Base-by-base conservation (phyloP, 2,797 vertebrate genomes). In the Chelonia mydas region DNA sequence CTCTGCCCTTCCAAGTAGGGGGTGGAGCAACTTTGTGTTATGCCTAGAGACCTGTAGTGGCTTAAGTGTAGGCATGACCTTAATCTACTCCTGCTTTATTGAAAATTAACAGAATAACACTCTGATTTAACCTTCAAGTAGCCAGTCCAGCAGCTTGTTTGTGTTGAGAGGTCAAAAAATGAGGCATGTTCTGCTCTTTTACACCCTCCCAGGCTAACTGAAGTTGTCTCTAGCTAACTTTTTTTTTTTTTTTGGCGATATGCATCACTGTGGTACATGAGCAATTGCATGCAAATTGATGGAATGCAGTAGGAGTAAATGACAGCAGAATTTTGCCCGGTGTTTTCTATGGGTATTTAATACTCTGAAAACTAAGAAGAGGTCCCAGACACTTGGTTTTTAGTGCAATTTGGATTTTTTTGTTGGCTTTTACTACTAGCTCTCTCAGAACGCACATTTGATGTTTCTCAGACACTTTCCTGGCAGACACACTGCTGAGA, bases 321-420 rank as follows among this genome's bases (percentile, higher is more conserved):
- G 84, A 7, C 82, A 68, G 65, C 17, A 53, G 94, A 76, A 76
- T 74, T 82, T 61, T 55, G 47, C 33, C 31, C 84, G 80, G 65
- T 91, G 89, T 84, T 96, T 96, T 86, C 95, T 77, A 15, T 37
- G 15, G 17, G 8, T 41, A 90, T 45, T 68, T 25, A 84, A 78
- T 85, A 89, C 85, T 74, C 47, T 92, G 79, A 88, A 80, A 89
- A 89, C 59, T 25, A 81, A 81, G 55, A 89, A 72, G 19, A 68
- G 86, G 86, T 97, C 88, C 84, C 79, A 83, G 83, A 45, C 1
- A 0, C 93, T 83, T 84, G 93, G 7, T 47, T 81, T 92, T 49
- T 87, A 6, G 72, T 86, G 16, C 85, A 96, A 95, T 95, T 94
- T 89, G 80, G 87, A 87, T 95, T 94, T 94, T 94, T 94, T 92